Base-by-base conservation (phyloP, 2,888 invertebrate species). In the Choreutis nemorana region DNA sequence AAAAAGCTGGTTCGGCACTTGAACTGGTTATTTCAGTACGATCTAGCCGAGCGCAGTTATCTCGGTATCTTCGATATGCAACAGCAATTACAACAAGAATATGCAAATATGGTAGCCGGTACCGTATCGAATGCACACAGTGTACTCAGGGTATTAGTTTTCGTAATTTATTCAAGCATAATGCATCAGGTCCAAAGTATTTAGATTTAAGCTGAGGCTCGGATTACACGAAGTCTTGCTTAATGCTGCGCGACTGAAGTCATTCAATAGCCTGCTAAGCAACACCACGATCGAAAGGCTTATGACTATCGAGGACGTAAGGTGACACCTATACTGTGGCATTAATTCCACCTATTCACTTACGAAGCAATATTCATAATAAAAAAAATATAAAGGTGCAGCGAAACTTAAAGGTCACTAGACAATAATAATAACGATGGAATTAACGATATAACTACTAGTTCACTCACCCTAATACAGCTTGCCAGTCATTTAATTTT, bases 241-340 rank as follows among this genome's bases (percentile, higher is more conserved):
- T 70, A 68, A 73, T 66, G 56, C 63, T 57, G 46, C 52, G 45
- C 41, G 65, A 68, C 65, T 63, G 59, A 50, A 65, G 70, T 59
- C 62, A 75, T 67, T 67, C 63, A 67, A 75, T 77, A 71, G 65
- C 64, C 57, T 68, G 68, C 66, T 64, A 66, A 67, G 56, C 53
- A 57, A 68, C 56, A 67, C 66, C 61, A 48, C 65, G 60, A 49
- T 42, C 45, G 50, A 45, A 45, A 63, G 65, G 65, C 60, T 29
- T 29, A 31, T 26, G 33, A 52, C 52, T 64, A 71, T 67, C 60
- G 64, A 52, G 61, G 61, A 59, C 62, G 77, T 60, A 75, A 77
- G 59, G 61, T 56, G 71, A 78, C 68, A 73, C 77, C 66, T 48
- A 48, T 53, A 64, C 60, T 64, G 66, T 58, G 66, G 63, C 63